These are phyloP conservation scores for Mimachlamys varia DNA, from an alignment of 2,888 invertebrate genomes.

Conservation along the genomic window DNA sequence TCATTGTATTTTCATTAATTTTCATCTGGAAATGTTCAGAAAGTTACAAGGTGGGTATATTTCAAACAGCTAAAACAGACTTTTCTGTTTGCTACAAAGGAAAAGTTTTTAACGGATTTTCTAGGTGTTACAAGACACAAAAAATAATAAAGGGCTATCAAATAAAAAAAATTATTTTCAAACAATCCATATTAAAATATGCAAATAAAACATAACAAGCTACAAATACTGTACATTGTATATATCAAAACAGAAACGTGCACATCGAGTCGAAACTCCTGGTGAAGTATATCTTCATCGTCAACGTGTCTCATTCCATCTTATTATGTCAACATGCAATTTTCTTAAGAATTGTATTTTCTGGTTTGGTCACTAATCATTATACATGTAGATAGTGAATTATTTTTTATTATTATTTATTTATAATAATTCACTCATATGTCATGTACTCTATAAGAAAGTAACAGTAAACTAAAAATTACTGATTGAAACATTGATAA, in stretches of 20 bases:
- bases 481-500: no score
- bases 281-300: not conserved
- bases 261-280: not conserved
- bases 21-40: not conserved
- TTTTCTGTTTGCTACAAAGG: not conserved
- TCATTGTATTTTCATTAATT: not conserved
- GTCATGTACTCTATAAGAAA: no score
- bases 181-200: constrained; percentile 16
- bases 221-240: not conserved
- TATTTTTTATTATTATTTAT: no score
- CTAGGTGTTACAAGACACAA: not conserved
- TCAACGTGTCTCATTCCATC: not conserved
- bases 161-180: not conserved
- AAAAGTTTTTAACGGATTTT: not conserved
- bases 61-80: no score
- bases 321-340: no score
- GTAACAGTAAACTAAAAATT: no score
- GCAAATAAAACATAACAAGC: constrained; percentile 13
- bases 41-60: not conserved
- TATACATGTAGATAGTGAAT: no score
- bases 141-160: not conserved
- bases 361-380: no score
- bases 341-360: no score
- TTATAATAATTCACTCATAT: no score
- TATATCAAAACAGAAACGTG: not conserved